These are phyloP conservation scores for Tarsius wallacei DNA, from an alignment of 2,797 vertebrate genomes.

Conservation along the genomic window DNA sequence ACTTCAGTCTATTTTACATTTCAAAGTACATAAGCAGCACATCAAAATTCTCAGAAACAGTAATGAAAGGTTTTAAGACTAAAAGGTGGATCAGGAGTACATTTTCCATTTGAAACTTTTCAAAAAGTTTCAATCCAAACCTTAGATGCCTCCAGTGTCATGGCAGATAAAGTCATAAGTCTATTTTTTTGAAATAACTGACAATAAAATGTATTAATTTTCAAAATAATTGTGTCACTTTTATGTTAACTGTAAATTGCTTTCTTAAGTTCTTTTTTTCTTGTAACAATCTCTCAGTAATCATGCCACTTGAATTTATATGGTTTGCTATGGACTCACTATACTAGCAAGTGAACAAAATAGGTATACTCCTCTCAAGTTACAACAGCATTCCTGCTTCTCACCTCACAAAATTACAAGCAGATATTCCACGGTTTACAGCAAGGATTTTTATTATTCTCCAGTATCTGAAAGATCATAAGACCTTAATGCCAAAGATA, in stretches of 20 bases:
- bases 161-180: neutral
- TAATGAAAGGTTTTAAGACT: conserved; percentile 43
- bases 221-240: conserved; percentile 19
- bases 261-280: neutral
- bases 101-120: conserved; percentile 65
- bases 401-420: neutral
- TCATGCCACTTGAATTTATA: neutral
- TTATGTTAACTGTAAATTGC: neutral
- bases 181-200: neutral
- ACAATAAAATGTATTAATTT: neutral
- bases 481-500: conserved; percentile 56
- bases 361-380: neutral
- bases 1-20: conserved; percentile 72
- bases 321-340: neutral
- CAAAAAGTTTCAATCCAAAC: neutral
- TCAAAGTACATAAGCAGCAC: conserved; percentile 63
- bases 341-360: neutral
- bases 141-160: neutral
- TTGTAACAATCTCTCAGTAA: neutral
- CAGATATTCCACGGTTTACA: neutral
- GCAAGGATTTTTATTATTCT: neutral
- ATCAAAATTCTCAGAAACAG: conserved; percentile 57
- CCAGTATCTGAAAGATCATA: conserved; percentile 73
- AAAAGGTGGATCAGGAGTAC: neutral
- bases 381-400: neutral